Percentiles rank a stretch among this genome's conserved stretches.
Evolutionary conservation across 1,140 invertebrate genomes (phyloP).

Genomic region (Drosophila kepulauana): DNA sequence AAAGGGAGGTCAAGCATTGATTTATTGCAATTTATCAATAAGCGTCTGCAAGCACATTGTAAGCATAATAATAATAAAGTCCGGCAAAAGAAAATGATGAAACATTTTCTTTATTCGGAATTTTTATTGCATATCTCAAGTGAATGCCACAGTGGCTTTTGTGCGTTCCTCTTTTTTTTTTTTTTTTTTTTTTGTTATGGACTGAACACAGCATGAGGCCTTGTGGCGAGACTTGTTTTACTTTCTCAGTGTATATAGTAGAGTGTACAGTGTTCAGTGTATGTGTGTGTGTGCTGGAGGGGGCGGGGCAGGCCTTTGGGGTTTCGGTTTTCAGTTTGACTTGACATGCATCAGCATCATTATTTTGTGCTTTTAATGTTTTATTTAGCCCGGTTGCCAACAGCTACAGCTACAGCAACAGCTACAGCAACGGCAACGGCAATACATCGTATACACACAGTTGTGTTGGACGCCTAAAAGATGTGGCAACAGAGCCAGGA

Average conservation of each 20-base stretch:
- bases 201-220: constrained; percentile 17
- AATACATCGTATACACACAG: constrained; percentile 34
- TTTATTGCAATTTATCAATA: neutral
- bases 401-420: constrained; percentile 38
- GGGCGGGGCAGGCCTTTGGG: constrained; percentile 55
- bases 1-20: neutral
- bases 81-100: neutral
- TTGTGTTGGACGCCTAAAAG: constrained; percentile 27
- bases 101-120: neutral
- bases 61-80: neutral
- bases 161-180: neutral
- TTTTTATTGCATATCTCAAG: constrained; percentile 20
- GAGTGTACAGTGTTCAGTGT: constrained; percentile 26
- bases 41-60: neutral
- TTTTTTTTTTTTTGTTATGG: neutral
- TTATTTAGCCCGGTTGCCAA: constrained; percentile 75
- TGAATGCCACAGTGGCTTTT: constrained; percentile 52
- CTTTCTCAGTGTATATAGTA: constrained; percentile 10
- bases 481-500: neutral
- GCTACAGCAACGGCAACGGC: constrained; percentile 26
- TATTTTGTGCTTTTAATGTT: constrained; percentile 82
- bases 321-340: constrained; percentile 76
- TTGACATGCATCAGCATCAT: constrained; percentile 81
- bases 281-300: neutral
- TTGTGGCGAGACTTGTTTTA: constrained; percentile 39